These are phyloP conservation scores for Goniozus legneri DNA, from an alignment of 1,140 invertebrate genomes.

Conservation along the genomic window DNA sequence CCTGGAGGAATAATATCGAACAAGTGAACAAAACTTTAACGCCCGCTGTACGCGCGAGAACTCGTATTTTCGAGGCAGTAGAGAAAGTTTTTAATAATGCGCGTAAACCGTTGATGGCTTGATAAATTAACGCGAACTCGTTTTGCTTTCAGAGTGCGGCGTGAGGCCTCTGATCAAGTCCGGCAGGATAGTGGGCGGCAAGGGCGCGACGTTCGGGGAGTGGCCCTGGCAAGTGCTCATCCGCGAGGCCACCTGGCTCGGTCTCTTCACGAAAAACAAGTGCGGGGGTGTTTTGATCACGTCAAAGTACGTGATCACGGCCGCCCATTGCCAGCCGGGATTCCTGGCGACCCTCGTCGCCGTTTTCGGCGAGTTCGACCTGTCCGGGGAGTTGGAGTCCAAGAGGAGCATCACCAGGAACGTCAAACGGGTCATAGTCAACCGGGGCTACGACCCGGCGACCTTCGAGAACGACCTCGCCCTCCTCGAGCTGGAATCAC, in stretches of 20 bases:
- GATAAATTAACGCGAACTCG: too few species aligned
- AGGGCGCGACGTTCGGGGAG: constrained; percentile 78
- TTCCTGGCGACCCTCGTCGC: constrained; percentile 86
- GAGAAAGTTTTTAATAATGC: too few species aligned
- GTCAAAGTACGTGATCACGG: constrained; percentile 81
- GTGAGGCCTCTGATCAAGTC: constrained; percentile 75
- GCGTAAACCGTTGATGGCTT: too few species aligned
- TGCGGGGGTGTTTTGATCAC: constrained; percentile 90
- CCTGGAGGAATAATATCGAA: too few species aligned
- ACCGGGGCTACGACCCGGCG: constrained; percentile 81
- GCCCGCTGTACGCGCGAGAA: too few species aligned
- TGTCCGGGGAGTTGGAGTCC: constrained; percentile 77
- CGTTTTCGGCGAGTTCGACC: constrained; percentile 87
- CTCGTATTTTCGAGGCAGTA: too few species aligned
- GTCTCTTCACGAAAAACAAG: constrained; percentile 94
- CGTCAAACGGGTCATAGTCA: constrained; percentile 83
- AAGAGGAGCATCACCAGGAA: constrained; percentile 75
- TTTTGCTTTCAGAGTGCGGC: constrained; percentile 79
- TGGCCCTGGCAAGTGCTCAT: constrained; percentile 94
- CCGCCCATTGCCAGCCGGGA: constrained; percentile 92
- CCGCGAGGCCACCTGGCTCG: constrained; percentile 87
- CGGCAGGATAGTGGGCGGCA: constrained; percentile 87
- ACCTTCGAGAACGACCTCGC: constrained; percentile 91
- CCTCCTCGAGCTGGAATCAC: constrained; percentile 76
- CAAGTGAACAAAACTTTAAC: too few species aligned